These are phyloP conservation scores for Stegodyphus dumicola DNA, from an alignment of 1,140 invertebrate species.

Conservation along the genomic window DNA sequence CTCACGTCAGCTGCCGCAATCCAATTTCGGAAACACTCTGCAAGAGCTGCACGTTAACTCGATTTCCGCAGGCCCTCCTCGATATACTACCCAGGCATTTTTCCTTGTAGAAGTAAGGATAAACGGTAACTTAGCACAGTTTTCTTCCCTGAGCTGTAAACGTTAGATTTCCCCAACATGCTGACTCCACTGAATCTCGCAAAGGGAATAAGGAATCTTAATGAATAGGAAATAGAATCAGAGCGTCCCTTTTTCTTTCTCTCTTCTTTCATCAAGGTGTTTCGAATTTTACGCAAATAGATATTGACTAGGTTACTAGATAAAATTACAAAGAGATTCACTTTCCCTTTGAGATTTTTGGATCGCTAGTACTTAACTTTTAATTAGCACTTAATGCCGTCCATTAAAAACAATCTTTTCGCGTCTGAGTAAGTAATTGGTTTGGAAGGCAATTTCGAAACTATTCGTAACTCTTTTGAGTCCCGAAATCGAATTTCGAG, in stretches of 20 bases:
- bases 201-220: neutral
- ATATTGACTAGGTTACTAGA: slow-evolving; percentile 32
- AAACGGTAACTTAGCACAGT: neutral
- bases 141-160: neutral
- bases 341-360: slow-evolving; percentile 19
- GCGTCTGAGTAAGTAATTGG: slow-evolving; percentile 33
- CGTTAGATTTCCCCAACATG: neutral
- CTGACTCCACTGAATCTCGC: neutral
- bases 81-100: neutral
- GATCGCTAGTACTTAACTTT: slow-evolving; percentile 32
- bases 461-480: slow-evolving; percentile 40
- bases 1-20: neutral
- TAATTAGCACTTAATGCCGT: slow-evolving; percentile 39
- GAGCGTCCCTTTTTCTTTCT: too few relatives aligned
- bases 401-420: slow-evolving; percentile 23
- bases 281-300: slow-evolving; percentile 19
- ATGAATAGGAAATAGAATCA: too few relatives aligned
- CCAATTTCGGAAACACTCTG: neutral
- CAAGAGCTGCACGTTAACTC: neutral
- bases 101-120: neutral
- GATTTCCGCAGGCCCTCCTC: neutral
- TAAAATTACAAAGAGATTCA: slow-evolving; percentile 32
- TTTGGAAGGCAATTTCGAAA: slow-evolving; percentile 45
- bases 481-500: slow-evolving; percentile 28
- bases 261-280: too few relatives aligned